Base-by-base conservation (phyloP, 2,797 vertebrate genomes). In the Crotalus adamanteus region DNA sequence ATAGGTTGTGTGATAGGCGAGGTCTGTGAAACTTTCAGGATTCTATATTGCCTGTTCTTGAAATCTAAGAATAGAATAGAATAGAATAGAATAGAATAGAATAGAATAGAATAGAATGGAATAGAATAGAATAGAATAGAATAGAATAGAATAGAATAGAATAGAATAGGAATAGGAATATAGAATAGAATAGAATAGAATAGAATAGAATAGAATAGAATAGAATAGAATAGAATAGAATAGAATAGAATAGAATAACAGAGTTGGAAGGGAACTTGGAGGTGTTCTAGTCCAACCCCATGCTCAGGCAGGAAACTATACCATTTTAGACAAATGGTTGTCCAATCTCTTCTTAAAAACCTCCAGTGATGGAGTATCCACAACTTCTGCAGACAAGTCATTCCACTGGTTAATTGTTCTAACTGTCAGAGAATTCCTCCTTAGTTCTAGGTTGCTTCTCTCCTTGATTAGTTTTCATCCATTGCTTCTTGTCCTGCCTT, bases 321-420 rank as follows among this genome's bases (percentile, higher is more conserved):
- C 12, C 13, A 31, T 31, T 16, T 31, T 13, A 65, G 61, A 65
- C 28, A 63, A 63, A 12, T 63, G 26, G 26, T 12, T 63, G 26
- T 63, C 26, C 11, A 63, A 63, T 28, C 0, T 63, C 9, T 63
- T 63, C 26, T 63, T 28, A 28, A 28, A 63, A 63, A 28, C 61
- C 3, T 63, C 61, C 61, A 63, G 61, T 63, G 26, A 3, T 28
- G 25, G 25, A 61, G 8, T 9, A 11, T 0, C 60, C 60, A 61
- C 1, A 61, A 26, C 25, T 26, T 61, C 25, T 0, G 60, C 0
- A 63, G 3, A 0, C 3, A 12, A 63, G 9, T 0, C 1, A 0
- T 63, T 28, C 61, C 61, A 12, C 26, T 12, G 61, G 0, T 61
- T 6, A 61, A n/a, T n/a, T n/a, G 63, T 65, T n/a, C 13, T 5